Base-by-base conservation (phyloP, 2,888 invertebrate genomes). In the Idaea biselata region DNA sequence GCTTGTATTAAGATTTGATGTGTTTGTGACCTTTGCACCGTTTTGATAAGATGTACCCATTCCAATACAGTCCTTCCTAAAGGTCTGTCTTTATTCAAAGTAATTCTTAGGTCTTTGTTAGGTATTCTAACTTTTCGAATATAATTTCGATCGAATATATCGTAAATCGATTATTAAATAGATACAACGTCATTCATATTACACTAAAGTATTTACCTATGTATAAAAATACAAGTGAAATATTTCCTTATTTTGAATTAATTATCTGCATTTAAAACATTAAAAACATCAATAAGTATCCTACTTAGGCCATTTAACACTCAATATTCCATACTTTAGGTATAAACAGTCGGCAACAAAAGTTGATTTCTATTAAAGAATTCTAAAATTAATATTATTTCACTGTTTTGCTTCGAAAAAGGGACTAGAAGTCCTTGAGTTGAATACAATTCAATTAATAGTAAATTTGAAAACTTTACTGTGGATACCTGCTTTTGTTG, bases 221-320 rank as follows among this genome's bases (percentile, higher is more conserved):
- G 44, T 68, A 65, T 60, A 63, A 68, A 66, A 68, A 67, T 67
- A 64, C 63, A 68, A 44, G 61, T 17, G 55, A 60, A 16, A 44
- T 62, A 60, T 61, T 63, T 70, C 75, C 78, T 69, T 74, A 79
- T 58, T 78, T 79, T 80, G 79, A 80, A 80, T 79, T 79, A 79
- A 74, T 80, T 78, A 79, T 69, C 67, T 70, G 65, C 66, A 55
- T 16, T 65, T 70, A 68, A 56, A 71, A 68, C 64, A 70, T 66
- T 59, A 58, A 16, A 73, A 32, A 44, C 44, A 44, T 14, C 44
- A 61, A 63, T 58, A 65, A 65, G 63, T 65, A 61, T 65, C 64
- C 68, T 53, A 60, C 31, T 66, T 63, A 64, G 65, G 68, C 68
- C 67, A 66, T 65, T 58, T 44, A 44, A 44, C 44, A 16, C 31